phyloP scores from a whole-genome alignment of 1,140 invertebrate species.

The Bicyclus anynana region DNA sequence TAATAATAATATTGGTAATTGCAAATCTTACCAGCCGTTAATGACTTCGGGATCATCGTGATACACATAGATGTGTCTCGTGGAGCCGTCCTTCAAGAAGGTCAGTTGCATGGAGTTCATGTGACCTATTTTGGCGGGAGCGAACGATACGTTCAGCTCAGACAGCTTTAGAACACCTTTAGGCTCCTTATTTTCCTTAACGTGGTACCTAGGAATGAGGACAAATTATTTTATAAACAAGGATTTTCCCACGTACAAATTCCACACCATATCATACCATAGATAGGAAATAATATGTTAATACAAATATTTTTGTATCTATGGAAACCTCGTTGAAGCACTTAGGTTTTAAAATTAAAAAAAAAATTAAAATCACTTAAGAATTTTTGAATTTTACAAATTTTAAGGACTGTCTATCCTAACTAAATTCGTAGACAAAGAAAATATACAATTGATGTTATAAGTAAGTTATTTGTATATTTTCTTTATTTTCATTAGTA shows the following conservation, averaged over 20 bases:
- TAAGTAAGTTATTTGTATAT: no score
- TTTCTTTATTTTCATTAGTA: no score
- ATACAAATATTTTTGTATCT: no score
- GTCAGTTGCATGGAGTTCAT: slow-evolving; percentile 89
- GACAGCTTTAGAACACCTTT: slow-evolving; percentile 90
- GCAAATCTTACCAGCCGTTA: slow-evolving; percentile 84
- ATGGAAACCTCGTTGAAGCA: no score
- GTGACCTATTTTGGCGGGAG: slow-evolving; percentile 89
- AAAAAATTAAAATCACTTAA: no score
- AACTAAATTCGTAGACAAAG: no score
- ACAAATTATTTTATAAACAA: not conserved
- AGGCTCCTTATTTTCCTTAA: slow-evolving; percentile 90
- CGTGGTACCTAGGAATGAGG: slow-evolving; percentile 81
- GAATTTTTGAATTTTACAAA: no score
- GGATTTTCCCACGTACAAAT: not conserved
- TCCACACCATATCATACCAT: not conserved
- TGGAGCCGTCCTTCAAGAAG: slow-evolving; percentile 89
- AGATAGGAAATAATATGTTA: no score
- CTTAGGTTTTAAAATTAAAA: no score
- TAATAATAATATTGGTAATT: no score
- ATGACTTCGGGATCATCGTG: slow-evolving; percentile 91
- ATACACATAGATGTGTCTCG: slow-evolving; percentile 92
- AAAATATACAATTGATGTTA: no score
- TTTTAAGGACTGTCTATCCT: no score
- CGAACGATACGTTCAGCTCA: slow-evolving; percentile 91